These are phyloP conservation scores for Sebastes hubbsi DNA, from an alignment of 2,797 vertebrate genomes.

Conservation along the genomic window DNA sequence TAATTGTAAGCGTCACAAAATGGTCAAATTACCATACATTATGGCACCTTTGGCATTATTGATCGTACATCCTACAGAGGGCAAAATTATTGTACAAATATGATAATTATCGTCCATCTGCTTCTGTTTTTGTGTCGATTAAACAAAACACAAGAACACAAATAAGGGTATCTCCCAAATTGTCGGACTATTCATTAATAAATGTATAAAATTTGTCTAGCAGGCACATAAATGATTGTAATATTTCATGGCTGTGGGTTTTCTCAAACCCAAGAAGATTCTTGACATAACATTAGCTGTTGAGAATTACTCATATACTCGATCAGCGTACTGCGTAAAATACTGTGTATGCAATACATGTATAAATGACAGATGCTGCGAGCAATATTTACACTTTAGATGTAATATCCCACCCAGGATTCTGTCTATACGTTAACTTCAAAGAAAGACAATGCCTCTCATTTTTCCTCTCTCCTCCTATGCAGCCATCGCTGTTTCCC, in stretches of 20 bases:
- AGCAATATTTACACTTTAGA: conserved; percentile 52
- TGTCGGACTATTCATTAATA: neutral
- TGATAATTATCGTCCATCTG: too few relatives aligned
- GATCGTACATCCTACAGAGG: neutral
- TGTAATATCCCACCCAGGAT: conserved; percentile 50
- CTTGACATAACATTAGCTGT: neutral
- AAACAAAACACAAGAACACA: too few relatives aligned
- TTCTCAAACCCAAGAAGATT: neutral
- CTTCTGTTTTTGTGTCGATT: too few relatives aligned
- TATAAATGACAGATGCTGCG: conserved; percentile 32
- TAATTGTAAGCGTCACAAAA: neutral
- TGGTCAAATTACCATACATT: neutral
- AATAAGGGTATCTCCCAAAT: neutral
- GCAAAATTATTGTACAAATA: neutral
- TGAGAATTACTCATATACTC: neutral
- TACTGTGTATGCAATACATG: neutral
- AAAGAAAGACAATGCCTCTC: conserved; percentile 51
- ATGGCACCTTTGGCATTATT: neutral
- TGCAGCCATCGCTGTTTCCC: conserved; percentile 61
- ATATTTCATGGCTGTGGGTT: neutral
- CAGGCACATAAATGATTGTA: fast-evolving
- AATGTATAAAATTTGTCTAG: neutral
- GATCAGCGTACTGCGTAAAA: neutral
- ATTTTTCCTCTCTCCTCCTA: conserved; percentile 56
- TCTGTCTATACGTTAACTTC: conserved; percentile 58